Conservation (phyloP, 2,797 vertebrate species). For the Petrocephalus schoutedeni region DNA sequence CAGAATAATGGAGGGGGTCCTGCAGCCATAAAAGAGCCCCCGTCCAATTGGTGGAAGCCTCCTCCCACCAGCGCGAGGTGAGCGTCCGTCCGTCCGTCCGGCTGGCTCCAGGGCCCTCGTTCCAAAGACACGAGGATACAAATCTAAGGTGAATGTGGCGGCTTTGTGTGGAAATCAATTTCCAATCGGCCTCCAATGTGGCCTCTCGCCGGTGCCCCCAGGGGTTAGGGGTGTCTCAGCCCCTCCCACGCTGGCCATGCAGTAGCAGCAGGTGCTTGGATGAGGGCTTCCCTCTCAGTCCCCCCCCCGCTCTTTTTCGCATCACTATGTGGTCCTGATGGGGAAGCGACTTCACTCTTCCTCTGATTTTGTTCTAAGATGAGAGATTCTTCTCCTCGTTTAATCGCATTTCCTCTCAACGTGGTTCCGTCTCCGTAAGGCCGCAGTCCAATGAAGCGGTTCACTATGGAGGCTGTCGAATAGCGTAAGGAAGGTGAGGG, state of each 20-base stretch:
- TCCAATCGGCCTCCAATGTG: not conserved
- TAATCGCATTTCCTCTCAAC: not conserved
- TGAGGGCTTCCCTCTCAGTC: not conserved
- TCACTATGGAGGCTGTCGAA: not conserved
- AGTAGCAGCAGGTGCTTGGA: not conserved
- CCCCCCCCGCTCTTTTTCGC: no score
- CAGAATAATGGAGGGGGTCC: not conserved
- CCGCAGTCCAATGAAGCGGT: not conserved
- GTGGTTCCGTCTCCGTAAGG: not conserved
- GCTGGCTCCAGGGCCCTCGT: not conserved
- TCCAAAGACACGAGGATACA: not conserved
- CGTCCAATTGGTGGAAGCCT: not conserved
- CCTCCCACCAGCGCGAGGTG: not conserved
- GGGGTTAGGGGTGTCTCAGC: not conserved
- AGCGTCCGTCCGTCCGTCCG: not conserved
- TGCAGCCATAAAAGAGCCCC: not conserved
- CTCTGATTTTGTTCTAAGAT: not conserved
- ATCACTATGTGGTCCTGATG: not conserved
- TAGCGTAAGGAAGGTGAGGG: not conserved
- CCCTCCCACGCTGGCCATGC: not conserved
- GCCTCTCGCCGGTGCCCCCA: not conserved
- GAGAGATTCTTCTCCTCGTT: not conserved
- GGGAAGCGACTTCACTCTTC: not conserved
- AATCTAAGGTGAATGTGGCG: not conserved
- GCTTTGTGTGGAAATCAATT: conserved; percentile 12